Conservation (phyloP, 2,797 vertebrate genomes). For the Gallinago stenura region DNA sequence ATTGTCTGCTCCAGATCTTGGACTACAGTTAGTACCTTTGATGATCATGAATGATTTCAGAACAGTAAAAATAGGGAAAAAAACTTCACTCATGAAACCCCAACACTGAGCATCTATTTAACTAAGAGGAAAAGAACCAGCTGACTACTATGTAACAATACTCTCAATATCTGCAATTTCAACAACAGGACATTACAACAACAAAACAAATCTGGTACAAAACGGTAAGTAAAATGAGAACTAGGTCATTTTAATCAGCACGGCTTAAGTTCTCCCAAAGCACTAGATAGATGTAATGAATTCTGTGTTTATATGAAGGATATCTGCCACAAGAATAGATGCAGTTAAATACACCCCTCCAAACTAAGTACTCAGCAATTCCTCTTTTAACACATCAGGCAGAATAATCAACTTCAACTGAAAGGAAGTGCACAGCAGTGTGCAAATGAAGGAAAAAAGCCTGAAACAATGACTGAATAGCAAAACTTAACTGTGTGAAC, state of each 20-base stretch:
- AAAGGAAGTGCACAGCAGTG: slow-evolving; percentile 55
- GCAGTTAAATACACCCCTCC: neutral
- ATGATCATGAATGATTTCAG: neutral
- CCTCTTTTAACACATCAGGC: slow-evolving; percentile 50
- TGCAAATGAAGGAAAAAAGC: slow-evolving; percentile 1
- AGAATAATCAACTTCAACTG: slow-evolving; percentile 60
- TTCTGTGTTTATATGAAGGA: neutral
- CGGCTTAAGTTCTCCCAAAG: neutral
- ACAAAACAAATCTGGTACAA: neutral
- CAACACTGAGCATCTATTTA: neutral
- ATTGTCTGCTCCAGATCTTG: neutral
- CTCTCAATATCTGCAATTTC: neutral
- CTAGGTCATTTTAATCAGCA: neutral
- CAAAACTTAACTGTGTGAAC: neutral
- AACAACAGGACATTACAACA: neutral
- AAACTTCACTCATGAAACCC: neutral
- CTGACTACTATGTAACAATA: neutral
- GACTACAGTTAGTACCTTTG: neutral
- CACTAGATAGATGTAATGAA: neutral
- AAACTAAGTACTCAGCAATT: slow-evolving; percentile 59
- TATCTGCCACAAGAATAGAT: slow-evolving; percentile 11
- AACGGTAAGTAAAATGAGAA: neutral
- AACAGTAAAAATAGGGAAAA: neutral
- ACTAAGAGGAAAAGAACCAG: neutral
- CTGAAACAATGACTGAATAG: slow-evolving; percentile 44